Evolutionary conservation across 2,113 vertebrate genomes (phyloP).

Genomic region (Solenodon paradoxus): DNA sequence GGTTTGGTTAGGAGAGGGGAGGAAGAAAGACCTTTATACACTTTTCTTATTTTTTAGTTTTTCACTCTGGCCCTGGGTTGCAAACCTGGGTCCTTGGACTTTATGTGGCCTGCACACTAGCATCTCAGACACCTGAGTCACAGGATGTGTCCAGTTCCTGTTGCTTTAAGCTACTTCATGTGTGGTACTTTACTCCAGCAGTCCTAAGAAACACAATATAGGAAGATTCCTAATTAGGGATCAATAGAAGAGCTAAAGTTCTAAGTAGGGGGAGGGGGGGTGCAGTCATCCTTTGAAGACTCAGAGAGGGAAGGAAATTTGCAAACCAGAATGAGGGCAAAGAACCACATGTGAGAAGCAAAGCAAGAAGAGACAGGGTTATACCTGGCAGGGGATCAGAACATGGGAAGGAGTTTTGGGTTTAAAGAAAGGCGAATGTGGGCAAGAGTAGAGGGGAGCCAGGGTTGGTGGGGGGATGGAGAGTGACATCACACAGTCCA

Average conservation of each 20-base stretch:
- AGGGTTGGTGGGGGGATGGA: rapidly evolving
- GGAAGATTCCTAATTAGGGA: not conserved
- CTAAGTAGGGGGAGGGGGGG: rapidly evolving
- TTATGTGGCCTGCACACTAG: no score
- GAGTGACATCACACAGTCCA: no score
- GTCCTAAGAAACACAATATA: not conserved
- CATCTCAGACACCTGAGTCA: no score
- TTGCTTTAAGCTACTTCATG: not conserved
- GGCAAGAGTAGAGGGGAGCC: not conserved
- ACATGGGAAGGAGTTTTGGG: not conserved
- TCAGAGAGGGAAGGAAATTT: not conserved
- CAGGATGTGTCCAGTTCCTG: no score
- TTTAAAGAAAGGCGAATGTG: not conserved
- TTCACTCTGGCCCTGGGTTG: no score
- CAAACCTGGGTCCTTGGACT: no score
- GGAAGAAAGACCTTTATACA: no score
- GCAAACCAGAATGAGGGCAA: not conserved
- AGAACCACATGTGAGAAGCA: not conserved
- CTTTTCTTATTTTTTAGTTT: no score
- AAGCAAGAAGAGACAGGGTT: not conserved
- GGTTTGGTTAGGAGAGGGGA: no score
- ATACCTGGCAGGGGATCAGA: not conserved
- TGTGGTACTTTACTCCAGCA: not conserved
- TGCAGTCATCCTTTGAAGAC: not conserved
- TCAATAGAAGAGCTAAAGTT: not conserved